Evolutionary conservation across 2,797 vertebrate genomes (phyloP).

Genomic region (Galago senegalensis): DNA sequence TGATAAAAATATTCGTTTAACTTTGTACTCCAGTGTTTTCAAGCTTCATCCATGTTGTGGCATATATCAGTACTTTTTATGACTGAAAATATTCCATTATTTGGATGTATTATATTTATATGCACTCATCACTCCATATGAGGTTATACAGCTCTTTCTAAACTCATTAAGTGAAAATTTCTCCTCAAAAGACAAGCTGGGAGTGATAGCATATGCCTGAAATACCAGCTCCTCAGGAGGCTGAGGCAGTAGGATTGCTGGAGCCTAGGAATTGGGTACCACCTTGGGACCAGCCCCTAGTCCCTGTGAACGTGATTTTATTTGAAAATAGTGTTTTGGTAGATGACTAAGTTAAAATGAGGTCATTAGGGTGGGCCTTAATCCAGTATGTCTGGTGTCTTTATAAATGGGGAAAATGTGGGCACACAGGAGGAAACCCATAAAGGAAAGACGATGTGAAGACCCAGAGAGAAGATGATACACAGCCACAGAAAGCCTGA

Average conservation of each 20-base stretch:
- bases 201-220: background rate
- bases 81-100: background rate
- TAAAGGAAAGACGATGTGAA: background rate
- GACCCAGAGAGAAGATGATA: background rate
- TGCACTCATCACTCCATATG: background rate
- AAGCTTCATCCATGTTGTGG: background rate
- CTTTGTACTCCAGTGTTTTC: background rate
- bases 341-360: slow-evolving; percentile 35
- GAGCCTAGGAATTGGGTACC: background rate
- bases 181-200: background rate
- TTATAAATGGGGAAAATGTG: background rate
- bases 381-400: slow-evolving; percentile 8
- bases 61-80: slow-evolving; percentile 24
- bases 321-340: background rate
- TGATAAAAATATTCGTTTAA: background rate
- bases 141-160: slow-evolving; percentile 1
- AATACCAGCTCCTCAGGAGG: background rate
- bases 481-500: background rate
- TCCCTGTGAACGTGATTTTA: background rate
- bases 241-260: background rate
- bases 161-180: slow-evolving; percentile 24
- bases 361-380: background rate
- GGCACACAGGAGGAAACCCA: background rate
- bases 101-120: slow-evolving; percentile 14
- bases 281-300: background rate